phyloP scores from a whole-genome alignment of 2,888 invertebrate genomes.

The Melipona bicolor region DNA sequence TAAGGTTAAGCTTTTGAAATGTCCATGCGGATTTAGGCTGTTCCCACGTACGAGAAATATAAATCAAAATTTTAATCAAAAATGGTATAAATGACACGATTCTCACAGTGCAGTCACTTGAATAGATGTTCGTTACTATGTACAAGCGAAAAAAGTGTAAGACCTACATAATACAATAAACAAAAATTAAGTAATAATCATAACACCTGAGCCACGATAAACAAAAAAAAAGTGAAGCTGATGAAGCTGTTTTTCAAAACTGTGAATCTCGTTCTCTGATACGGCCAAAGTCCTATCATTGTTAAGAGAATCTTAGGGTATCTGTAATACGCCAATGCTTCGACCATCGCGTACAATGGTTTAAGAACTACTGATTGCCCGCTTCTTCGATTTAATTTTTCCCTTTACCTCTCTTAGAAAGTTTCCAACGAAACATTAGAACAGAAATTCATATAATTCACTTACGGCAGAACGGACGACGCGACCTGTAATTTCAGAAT shows the following conservation, averaged over 20 bases:
- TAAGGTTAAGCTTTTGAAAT: not conserved
- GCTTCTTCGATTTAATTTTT: not conserved
- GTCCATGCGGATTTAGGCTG: not conserved
- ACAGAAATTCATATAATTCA: not conserved
- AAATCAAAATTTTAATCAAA: not conserved
- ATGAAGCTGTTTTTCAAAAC: not conserved
- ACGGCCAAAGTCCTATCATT: slow-evolving; percentile 27
- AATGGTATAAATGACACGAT: not conserved
- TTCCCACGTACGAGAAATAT: not conserved
- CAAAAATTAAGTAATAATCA: not conserved
- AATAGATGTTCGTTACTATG: not conserved
- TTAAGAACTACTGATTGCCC: not conserved
- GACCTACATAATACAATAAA: not conserved
- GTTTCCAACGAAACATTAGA: not conserved
- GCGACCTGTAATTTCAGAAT: not conserved
- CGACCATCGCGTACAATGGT: slow-evolving; percentile 7
- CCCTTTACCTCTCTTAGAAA: not conserved
- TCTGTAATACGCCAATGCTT: not conserved
- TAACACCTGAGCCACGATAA: slow-evolving; percentile 4
- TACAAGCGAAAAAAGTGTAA: not conserved
- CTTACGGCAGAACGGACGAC: not conserved
- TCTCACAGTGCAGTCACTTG: not conserved
- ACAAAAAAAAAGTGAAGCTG: not conserved
- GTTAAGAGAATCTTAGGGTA: not conserved
- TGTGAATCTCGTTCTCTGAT: not conserved